These are phyloP conservation scores for Peromyscus nudipes DNA, from an alignment of 2,797 vertebrate genomes.

Conservation along the genomic window DNA sequence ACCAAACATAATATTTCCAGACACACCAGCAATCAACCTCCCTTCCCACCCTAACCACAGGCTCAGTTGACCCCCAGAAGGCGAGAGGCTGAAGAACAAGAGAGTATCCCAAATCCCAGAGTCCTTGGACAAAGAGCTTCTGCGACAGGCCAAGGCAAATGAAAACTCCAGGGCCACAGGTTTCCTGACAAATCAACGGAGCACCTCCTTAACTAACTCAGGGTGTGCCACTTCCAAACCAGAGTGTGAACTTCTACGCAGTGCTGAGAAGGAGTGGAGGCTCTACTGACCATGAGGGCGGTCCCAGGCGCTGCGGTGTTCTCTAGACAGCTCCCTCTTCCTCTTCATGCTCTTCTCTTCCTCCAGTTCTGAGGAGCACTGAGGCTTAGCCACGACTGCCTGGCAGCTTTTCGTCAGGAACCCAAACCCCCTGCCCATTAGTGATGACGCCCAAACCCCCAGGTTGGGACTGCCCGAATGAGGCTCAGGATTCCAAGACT, in stretches of 20 bases:
- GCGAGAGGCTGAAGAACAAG: not conserved
- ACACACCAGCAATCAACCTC: not conserved
- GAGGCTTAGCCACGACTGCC: conserved; percentile 12
- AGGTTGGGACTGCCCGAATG: not conserved
- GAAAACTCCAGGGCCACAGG: not conserved
- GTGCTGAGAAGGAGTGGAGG: not conserved
- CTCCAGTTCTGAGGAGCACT: not conserved
- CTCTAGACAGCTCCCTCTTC: not conserved
- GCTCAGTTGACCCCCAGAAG: not conserved
- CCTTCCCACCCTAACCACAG: not conserved
- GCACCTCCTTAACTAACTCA: not conserved
- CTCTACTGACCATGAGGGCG: conserved; percentile 17
- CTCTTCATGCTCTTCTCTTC: conserved; percentile 53
- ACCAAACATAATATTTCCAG: not conserved
- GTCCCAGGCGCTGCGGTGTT: not conserved
- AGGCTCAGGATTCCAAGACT: not conserved
- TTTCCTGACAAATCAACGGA: not conserved
- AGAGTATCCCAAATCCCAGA: not conserved
- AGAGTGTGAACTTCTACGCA: rapidly evolving
- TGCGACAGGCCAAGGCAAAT: not conserved
- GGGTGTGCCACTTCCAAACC: not conserved
- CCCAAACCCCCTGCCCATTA: conserved; percentile 35
- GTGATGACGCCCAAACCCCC: not conserved
- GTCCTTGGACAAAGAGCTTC: not conserved
- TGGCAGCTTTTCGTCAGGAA: not conserved